Conservation (phyloP, 2,888 invertebrate species). For the Cheilosia grossa region DNA sequence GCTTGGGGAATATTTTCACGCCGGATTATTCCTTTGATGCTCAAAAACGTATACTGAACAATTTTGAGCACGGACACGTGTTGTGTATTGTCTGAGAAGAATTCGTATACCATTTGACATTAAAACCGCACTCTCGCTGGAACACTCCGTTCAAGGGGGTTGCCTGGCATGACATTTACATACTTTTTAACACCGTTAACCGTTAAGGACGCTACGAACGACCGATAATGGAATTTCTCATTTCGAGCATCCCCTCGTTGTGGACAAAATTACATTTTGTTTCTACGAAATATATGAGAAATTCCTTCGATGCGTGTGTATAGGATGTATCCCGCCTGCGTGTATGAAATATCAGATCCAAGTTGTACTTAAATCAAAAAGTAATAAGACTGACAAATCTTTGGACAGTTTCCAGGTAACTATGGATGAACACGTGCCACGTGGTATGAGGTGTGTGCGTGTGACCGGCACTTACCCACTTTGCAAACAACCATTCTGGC, state of each 20-base stretch:
- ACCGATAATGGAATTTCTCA: constrained; percentile 33
- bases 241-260: constrained; percentile 20
- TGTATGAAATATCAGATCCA: too few relatives aligned
- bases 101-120: constrained; percentile 44
- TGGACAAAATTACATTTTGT: not conserved
- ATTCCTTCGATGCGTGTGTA: constrained; percentile 21
- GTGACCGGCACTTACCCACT: too few relatives aligned
- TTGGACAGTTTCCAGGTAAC: too few relatives aligned
- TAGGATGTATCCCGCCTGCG: not conserved
- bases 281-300: constrained; percentile 6
- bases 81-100: constrained; percentile 11
- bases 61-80: constrained; percentile 56
- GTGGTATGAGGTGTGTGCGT: too few relatives aligned
- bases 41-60: constrained; percentile 6
- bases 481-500: too few relatives aligned
- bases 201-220: not conserved
- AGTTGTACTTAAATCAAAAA: not conserved
- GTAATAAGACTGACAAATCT: not conserved
- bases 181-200: constrained; percentile 15
- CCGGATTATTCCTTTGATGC: constrained; percentile 56
- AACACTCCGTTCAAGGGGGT: constrained; percentile 10
- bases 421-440: too few relatives aligned
- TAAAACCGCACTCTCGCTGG: constrained; percentile 46
- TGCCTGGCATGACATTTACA: constrained; percentile 15
- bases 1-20: constrained; percentile 22